A percentile compares a stretch with the other conserved stretches of the same genome.
Conservation (phyloP, 2,888 invertebrate genomes). For the Archaeoteleia sp. region DNA sequence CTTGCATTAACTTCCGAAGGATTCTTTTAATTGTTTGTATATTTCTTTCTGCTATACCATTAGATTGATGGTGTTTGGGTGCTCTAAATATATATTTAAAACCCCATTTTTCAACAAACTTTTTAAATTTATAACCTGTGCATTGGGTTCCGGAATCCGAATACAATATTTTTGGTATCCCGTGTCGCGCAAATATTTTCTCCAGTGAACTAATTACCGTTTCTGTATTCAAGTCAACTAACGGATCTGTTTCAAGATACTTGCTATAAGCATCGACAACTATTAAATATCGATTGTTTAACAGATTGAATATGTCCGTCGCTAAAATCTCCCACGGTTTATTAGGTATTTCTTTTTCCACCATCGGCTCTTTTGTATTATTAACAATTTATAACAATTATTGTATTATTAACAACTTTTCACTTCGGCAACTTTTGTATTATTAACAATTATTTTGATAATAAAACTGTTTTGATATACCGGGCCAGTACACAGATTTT, state of each 20-base stretch:
- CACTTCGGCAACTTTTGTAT: too few relatives aligned
- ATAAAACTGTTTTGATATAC: too few relatives aligned
- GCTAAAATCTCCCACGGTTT: slow-evolving; percentile 31
- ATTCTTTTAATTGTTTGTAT: slow-evolving; percentile 34
- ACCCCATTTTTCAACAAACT: slow-evolving; percentile 34
- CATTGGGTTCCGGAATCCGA: slow-evolving; percentile 35
- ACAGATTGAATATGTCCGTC: slow-evolving; percentile 36
- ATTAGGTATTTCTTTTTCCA: slow-evolving; percentile 32
- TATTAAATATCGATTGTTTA: slow-evolving; percentile 51
- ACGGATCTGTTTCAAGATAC: slow-evolving; percentile 7
- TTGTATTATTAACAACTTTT: too few relatives aligned
- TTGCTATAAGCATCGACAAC: slow-evolving; percentile 53
- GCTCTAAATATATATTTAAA: slow-evolving; percentile 18
- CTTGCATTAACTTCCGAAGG: slow-evolving; percentile 6
- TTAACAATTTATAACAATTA: too few relatives aligned
- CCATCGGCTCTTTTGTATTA: slow-evolving; percentile 36
- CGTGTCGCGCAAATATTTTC: slow-evolving; percentile 26
- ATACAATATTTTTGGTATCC: slow-evolving; percentile 24
- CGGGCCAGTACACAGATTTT: too few relatives aligned
- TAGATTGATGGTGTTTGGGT: slow-evolving; percentile 23
- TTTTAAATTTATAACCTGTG: slow-evolving; percentile 12
- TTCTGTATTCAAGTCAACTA: slow-evolving; percentile 1
- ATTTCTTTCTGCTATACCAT: slow-evolving; percentile 23
- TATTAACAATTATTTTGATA: too few relatives aligned
- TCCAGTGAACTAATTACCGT: slow-evolving; percentile 22